Conservation (phyloP, 2,888 invertebrate species). For the Piscicola geometra region DNA sequence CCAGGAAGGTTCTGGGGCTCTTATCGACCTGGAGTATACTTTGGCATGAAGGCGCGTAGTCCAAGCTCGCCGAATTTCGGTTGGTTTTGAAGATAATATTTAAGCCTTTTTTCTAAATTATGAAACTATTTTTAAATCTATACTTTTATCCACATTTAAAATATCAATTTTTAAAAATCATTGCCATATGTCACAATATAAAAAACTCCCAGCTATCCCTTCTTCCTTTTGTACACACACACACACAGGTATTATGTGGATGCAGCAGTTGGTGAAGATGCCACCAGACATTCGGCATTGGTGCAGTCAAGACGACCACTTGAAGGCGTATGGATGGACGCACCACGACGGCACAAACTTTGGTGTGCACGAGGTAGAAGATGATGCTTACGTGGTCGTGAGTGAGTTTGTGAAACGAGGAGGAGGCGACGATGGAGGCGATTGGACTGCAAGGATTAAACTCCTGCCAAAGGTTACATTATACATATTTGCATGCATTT, state of each 20-base stretch:
- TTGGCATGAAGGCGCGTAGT: constrained; percentile 74
- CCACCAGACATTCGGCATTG: constrained; percentile 80
- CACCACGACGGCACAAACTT: constrained; percentile 87
- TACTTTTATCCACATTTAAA: too few relatives aligned
- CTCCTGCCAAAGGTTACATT: constrained; percentile 61
- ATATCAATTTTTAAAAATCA: too few relatives aligned
- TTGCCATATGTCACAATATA: background rate
- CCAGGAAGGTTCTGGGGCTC: constrained; percentile 71
- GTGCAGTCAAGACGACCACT: constrained; percentile 70
- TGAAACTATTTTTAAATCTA: constrained; percentile 17
- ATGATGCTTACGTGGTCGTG: constrained; percentile 69
- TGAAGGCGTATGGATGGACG: constrained; percentile 74
- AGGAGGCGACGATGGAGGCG: constrained; percentile 77
- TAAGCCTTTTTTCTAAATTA: background rate
- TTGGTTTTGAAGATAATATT: constrained; percentile 23
- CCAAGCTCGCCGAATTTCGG: constrained; percentile 84
- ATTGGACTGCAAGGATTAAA: constrained; percentile 82
- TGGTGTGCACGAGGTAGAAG: constrained; percentile 82
- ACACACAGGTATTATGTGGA: constrained; percentile 86
- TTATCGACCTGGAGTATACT: constrained; percentile 61
- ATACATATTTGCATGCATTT: too few relatives aligned
- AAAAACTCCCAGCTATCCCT: background rate
- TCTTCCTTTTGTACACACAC: background rate
- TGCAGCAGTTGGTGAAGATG: constrained; percentile 65
- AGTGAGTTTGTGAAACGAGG: constrained; percentile 83